Percentiles rank a stretch among this genome's conserved stretches.
Evolutionary conservation across 2,888 invertebrate genomes (phyloP).

Genomic region (Athalia circularis): DNA sequence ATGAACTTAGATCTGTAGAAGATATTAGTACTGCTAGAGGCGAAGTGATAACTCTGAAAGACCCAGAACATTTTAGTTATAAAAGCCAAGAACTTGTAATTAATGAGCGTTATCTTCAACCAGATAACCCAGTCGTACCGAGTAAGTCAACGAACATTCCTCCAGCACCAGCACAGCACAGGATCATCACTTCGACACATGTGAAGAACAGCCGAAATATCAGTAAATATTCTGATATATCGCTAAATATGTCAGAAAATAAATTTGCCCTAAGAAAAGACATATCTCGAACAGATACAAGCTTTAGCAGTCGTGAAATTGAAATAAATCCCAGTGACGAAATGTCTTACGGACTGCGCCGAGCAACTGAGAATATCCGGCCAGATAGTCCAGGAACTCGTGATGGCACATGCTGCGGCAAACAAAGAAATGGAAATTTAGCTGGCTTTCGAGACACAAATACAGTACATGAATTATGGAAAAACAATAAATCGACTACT

Average conservation of each 20-base stretch:
- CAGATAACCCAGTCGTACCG: not conserved
- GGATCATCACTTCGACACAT: slow-evolving; percentile 28
- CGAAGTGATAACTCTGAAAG: slow-evolving; percentile 7
- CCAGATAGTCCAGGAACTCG: not conserved
- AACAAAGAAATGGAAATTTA: not conserved
- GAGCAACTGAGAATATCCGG: not conserved
- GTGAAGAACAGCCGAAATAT: not conserved
- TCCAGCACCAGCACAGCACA: slow-evolving; percentile 28
- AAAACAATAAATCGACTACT: slow-evolving; percentile 15
- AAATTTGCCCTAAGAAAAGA: not conserved
- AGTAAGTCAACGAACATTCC: slow-evolving; percentile 9
- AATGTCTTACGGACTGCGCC: not conserved
- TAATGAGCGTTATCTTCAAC: not conserved
- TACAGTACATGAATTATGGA: slow-evolving; percentile 33
- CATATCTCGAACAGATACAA: not conserved
- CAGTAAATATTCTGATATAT: not conserved
- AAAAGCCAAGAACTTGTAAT: slow-evolving; percentile 17
- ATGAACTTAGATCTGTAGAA: slow-evolving; percentile 8
- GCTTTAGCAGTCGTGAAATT: not conserved
- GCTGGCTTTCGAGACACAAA: slow-evolving; percentile 3
- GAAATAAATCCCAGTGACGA: not conserved
- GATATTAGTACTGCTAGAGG: not conserved
- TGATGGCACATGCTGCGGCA: not conserved
- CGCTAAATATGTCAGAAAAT: not conserved
- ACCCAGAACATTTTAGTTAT: not conserved